Percentiles rank a stretch among this genome's conserved stretches.
These are phyloP conservation scores for Thripadectes ignobilis DNA, from an alignment of 2,797 vertebrate genomes.

Conservation along the genomic window DNA sequence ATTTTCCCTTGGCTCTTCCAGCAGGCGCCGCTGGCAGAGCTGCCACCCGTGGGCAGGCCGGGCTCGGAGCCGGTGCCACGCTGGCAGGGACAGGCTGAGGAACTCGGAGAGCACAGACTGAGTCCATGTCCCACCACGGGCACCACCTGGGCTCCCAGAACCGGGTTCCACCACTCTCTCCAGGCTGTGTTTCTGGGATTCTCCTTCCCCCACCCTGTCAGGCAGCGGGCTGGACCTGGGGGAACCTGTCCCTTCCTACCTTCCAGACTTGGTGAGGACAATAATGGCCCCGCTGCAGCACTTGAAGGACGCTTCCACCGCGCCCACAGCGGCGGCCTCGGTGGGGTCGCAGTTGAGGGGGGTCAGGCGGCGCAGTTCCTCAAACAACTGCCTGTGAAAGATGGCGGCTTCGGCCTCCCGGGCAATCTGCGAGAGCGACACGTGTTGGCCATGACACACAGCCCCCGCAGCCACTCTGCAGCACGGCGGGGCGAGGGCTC, in stretches of 20 bases:
- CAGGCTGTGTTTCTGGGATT: not conserved
- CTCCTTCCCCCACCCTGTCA: conserved; percentile 42
- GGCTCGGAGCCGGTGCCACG: not conserved
- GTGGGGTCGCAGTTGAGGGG: conserved; percentile 96
- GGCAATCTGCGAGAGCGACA: conserved; percentile 88
- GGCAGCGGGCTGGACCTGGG: not conserved
- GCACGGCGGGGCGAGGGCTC: not conserved
- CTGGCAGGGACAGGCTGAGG: not conserved
- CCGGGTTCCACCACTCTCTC: not conserved
- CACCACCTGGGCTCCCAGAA: not conserved
- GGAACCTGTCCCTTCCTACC: conserved; percentile 81
- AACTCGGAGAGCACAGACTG: rapidly evolving
- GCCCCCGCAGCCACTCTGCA: conserved; percentile 56
- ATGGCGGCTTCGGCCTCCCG: conserved; percentile 98
- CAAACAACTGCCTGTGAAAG: conserved; percentile 97
- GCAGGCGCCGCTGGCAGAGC: not conserved
- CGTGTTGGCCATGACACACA: conserved; percentile 59
- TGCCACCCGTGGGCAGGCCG: not conserved
- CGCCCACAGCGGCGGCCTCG: conserved; percentile 91
- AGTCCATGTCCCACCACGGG: not conserved
- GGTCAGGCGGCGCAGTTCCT: conserved; percentile 91
- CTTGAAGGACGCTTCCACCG: conserved; percentile 98
- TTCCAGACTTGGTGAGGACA: conserved; percentile 96
- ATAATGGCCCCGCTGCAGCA: conserved; percentile 96
- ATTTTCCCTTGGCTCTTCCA: conserved; percentile 20